Evolutionary conservation across 2,888 invertebrate genomes (phyloP).

Genomic region (Tiliacea citrago): DNA sequence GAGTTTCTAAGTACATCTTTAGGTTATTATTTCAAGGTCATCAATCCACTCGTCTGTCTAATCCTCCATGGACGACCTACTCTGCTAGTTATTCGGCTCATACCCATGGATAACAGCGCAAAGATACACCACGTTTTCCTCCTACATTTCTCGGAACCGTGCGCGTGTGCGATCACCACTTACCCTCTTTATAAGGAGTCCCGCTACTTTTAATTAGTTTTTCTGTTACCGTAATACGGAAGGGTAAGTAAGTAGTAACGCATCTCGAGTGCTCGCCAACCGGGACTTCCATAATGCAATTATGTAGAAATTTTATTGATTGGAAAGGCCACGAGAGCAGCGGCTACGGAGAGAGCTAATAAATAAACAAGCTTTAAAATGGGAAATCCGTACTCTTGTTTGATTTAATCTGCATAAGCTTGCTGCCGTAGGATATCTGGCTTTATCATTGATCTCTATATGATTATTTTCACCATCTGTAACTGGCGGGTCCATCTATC

Average conservation of each 20-base stretch:
- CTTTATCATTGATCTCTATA: background rate
- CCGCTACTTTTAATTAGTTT: slow-evolving; percentile 55
- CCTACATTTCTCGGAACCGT: slow-evolving; percentile 32
- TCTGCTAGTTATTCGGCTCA: background rate
- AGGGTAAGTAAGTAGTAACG: slow-evolving; percentile 43
- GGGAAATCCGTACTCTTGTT: background rate
- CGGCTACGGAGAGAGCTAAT: slow-evolving; percentile 37
- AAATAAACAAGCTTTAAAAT: background rate
- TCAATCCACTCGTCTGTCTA: background rate
- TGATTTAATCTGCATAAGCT: background rate
- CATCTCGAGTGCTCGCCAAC: slow-evolving; percentile 42
- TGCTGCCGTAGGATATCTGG: too few species aligned
- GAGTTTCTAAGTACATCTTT: background rate
- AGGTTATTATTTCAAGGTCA: background rate
- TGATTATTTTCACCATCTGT: background rate
- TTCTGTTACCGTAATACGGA: slow-evolving; percentile 36
- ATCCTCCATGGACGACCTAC: background rate
- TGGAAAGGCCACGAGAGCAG: slow-evolving; percentile 66
- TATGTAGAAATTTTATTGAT: slow-evolving; percentile 60
- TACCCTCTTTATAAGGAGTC: slow-evolving; percentile 38
- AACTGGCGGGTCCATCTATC: background rate
- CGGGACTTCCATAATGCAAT: slow-evolving; percentile 59
- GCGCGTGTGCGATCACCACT: slow-evolving; percentile 17
- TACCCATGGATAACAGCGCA: background rate
- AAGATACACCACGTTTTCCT: slow-evolving; percentile 35